Evolutionary conservation across 2,797 vertebrate species (phyloP).

Genomic region (Spinus pinus): DNA sequence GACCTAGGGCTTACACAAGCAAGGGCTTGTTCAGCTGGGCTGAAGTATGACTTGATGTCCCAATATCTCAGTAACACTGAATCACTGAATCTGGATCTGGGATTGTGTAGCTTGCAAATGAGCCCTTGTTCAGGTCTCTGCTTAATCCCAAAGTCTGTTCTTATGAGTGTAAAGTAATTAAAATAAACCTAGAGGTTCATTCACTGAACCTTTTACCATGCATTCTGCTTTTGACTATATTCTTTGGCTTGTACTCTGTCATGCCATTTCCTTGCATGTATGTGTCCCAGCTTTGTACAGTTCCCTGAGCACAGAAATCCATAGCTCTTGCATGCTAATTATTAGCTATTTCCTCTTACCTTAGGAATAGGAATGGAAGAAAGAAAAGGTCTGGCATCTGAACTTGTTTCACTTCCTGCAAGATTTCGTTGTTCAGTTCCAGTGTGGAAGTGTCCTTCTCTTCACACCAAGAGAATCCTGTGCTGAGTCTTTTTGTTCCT

Average conservation of each 20-base stretch:
- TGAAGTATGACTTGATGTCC: not conserved
- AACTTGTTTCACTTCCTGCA: not conserved
- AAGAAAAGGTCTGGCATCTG: not conserved
- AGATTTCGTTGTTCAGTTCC: not conserved
- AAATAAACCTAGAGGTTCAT: not conserved
- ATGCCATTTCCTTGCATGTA: not conserved
- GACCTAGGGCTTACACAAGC: not conserved
- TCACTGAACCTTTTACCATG: not conserved
- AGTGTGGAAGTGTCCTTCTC: not conserved
- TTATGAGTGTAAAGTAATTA: not conserved
- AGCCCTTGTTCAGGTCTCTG: not conserved
- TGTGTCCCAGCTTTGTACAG: not conserved
- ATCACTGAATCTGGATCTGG: not conserved
- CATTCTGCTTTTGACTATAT: not conserved
- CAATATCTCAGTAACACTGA: not conserved
- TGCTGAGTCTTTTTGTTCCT: not conserved
- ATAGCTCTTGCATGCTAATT: not conserved
- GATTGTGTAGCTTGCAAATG: not conserved
- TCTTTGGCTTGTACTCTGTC: not conserved
- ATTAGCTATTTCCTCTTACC: constrained; percentile 6
- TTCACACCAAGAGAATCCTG: not conserved
- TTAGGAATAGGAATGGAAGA: not conserved
- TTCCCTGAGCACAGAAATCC: not conserved
- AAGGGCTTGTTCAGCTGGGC: not conserved
- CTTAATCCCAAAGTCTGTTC: not conserved